These are phyloP conservation scores for Dynastes maya DNA, from an alignment of 2,888 invertebrate species.

Conservation along the genomic window DNA sequence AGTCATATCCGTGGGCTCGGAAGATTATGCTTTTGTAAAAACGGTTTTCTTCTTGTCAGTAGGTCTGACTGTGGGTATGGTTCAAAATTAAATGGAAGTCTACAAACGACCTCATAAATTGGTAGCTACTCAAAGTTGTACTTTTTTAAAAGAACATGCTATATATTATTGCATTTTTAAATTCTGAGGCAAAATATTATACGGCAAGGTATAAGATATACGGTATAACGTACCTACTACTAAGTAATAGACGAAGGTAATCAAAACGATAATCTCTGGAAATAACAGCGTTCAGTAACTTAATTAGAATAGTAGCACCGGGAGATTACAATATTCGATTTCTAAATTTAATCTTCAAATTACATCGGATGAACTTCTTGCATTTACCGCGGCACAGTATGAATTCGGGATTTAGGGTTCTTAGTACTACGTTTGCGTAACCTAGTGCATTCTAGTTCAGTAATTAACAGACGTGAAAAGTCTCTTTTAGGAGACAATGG, in stretches of 20 bases:
- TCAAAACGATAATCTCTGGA: not conserved
- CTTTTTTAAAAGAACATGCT: too few species aligned
- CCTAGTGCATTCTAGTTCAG: conserved; percentile 15
- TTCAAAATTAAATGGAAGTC: too few species aligned
- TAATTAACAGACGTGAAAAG: conserved; percentile 36
- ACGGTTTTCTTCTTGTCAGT: too few species aligned
- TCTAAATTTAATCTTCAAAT: conserved; percentile 27
- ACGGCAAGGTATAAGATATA: too few species aligned
- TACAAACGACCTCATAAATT: too few species aligned
- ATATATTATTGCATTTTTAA: too few species aligned
- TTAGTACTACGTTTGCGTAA: conserved; percentile 22
- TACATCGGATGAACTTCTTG: conserved; percentile 43
- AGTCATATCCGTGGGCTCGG: too few species aligned
- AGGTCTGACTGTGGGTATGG: too few species aligned
- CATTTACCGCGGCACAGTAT: conserved; percentile 6
- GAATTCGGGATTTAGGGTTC: conserved; percentile 33
- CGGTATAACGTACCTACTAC: too few species aligned
- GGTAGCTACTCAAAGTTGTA: too few species aligned
- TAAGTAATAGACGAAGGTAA: not conserved
- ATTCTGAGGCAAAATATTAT: too few species aligned
- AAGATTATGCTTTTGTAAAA: too few species aligned
- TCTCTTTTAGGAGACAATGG: conserved; percentile 3
- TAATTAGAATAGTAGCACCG: conserved; percentile 10
- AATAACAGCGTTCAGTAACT: not conserved
- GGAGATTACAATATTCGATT: conserved; percentile 42